Evolutionary conservation across 2,888 invertebrate genomes (phyloP), one percentile per base, ranked within the genome.

Genomic region (Melolontha melolontha): DNA sequence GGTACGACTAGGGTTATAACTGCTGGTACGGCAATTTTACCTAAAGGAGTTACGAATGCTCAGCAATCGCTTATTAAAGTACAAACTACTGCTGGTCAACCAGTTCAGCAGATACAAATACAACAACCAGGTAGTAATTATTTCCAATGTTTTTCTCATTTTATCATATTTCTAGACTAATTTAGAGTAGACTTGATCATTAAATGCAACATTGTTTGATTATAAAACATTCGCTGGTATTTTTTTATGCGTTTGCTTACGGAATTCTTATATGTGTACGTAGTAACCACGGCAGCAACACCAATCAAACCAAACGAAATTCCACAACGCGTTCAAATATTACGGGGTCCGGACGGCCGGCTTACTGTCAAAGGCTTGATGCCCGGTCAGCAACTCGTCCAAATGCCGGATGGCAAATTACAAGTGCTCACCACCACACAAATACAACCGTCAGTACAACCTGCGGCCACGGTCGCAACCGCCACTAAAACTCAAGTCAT

Each of bases 391-490:
- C 96, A 97, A 79, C 85, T 97, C 66, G 91, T 97, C 49, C 94
- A 96, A 81, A 92, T 96, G 88, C 92, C 96, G 0, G 97, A 97
- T 82, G 97, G 97, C 0, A 95, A 95, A 80, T 84, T 97, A 22
- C 96, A 97, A 79, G 91, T 97, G 14, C 86, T 93, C 40, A 91
- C 89, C 80, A 88, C 90, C 8, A 87, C 88, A 6, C 90, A 90
- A 78, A 81, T 73, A 64, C 78, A 79, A 68, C 81, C 86, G n/a
- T 81, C 85, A 64, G 77, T 82, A 73, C 84, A 79, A 65, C 72
- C 79, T 73, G 80, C 81, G 75, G 77, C 83, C 72, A 74, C 82
- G 17, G 71, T 82, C 29, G 74, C 79, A 62, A 68, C 80, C 69
- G 75, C 78, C 75, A 71, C 79, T 55, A 64, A 76, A 70, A 69